These are phyloP conservation scores for Thalassophryne amazonica DNA, from an alignment of 2,797 vertebrate species.

Conservation along the genomic window DNA sequence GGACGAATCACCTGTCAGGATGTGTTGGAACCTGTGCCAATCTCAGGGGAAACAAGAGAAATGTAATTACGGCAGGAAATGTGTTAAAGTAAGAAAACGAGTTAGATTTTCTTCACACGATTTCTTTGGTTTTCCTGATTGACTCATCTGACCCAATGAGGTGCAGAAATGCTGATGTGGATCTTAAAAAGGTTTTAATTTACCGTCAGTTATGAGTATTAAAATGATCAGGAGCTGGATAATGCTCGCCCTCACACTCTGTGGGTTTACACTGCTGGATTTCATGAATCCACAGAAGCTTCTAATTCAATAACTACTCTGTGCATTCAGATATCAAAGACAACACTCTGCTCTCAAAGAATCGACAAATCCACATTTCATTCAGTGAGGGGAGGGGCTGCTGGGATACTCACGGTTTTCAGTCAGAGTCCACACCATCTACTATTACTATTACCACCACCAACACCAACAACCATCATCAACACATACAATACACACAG, in stretches of 20 bases:
- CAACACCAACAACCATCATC: too few relatives aligned
- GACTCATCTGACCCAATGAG: slow-evolving; percentile 63
- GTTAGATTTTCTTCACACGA: background rate
- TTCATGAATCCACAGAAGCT: slow-evolving; percentile 48
- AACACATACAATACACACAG: too few relatives aligned
- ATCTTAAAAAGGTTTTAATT: slow-evolving; percentile 69
- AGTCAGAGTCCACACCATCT: too few relatives aligned
- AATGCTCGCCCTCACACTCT: slow-evolving; percentile 57
- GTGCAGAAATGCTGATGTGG: slow-evolving; percentile 60
- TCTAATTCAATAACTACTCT: slow-evolving; percentile 71
- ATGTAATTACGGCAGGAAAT: background rate
- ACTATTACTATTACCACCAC: too few relatives aligned
- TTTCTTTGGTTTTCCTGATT: slow-evolving; percentile 27
- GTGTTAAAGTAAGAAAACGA: slow-evolving; percentile 12
- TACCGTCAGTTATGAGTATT: slow-evolving; percentile 65
- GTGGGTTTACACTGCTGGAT: slow-evolving; percentile 64
- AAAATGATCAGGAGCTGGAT: slow-evolving; percentile 64
- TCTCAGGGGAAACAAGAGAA: background rate
- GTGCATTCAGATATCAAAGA: slow-evolving; percentile 63
- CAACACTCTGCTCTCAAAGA: slow-evolving; percentile 46
- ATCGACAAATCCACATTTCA: slow-evolving; percentile 51
- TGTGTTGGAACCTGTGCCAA: slow-evolving; percentile 2
- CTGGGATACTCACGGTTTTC: too few relatives aligned
- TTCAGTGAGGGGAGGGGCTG: slow-evolving; percentile 32
- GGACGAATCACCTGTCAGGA: background rate